Base-by-base conservation (phyloP, 2,797 vertebrate genomes). In the Oryzias sinensis region DNA sequence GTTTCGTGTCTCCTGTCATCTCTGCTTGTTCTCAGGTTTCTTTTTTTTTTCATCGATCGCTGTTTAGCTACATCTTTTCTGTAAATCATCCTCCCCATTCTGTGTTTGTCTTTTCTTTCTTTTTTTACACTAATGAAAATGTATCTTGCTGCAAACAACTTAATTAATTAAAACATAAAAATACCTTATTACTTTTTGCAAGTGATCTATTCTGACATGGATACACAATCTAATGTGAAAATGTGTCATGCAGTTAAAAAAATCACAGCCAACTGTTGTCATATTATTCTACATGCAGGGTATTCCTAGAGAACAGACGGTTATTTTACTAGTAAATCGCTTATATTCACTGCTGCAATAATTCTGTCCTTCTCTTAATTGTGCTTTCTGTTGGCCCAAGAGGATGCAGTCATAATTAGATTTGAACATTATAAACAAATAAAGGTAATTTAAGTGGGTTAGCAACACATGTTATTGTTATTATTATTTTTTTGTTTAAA, bases 221-320 rank as follows among this genome's bases (percentile, higher is more conserved):
- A 44, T 62, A 66, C 20, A 45, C 47, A 64, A 3, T 4, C 29
- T 7, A 49, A 33, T 33, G 9, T 33, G 29, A 33, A 33, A 58
- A 53, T 60, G 50, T 29, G 67, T 78, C 68, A 65, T 52, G 7
- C 8, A 49, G 46, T 65, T 71, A 24, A 65, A 76, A 75, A 74
- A 76, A 1, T 88, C 81, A 79, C 45, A 2, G 46, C 60, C 77
- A 77, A 78, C 79, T 75, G 68, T 78, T 84, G 78, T 80, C 76
- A 54, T 68, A 65, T 47, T 70, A 70, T 63, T 79, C 53, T 67
- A 74, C 29, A 74, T 55, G 59, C 68, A 68, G 65, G 44, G 49
- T 78, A 33, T 70, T 73, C 43, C 65, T 61, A 56, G 6, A 43
- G 59, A 70, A 62, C 72, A 67, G 68, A 49, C 65, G 56, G 53